Percentiles rank a stretch among this genome's conserved stretches.
Conservation (phyloP, 2,888 invertebrate genomes). For the Hoplodrina blanda region DNA sequence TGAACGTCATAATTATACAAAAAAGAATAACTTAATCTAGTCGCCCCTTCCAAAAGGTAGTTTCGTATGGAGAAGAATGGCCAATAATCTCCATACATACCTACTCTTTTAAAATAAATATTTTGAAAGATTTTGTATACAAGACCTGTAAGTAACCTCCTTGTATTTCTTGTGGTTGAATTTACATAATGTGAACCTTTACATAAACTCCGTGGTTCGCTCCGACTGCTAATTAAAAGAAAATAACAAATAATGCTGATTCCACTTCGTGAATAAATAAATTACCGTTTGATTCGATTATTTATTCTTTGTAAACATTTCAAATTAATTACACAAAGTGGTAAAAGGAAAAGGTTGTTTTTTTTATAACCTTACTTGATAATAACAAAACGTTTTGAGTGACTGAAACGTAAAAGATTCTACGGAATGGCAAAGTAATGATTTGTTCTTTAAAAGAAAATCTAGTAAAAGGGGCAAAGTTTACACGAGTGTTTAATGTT, state of each 20-base stretch:
- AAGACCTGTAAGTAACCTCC: too few species aligned
- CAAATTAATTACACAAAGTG: conserved; percentile 41
- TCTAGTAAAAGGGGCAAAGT: neutral
- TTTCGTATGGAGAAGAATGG: too few species aligned
- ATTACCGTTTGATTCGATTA: conserved; percentile 37
- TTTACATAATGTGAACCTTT: conserved; percentile 4
- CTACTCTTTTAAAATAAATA: too few species aligned
- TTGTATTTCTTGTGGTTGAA: neutral
- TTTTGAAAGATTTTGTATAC: too few species aligned
- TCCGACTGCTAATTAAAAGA: conserved; percentile 39
- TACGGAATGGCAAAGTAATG: neutral
- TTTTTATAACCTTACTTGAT: conserved; percentile 2
- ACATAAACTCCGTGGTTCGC: conserved; percentile 1
- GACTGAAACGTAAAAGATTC: neutral
- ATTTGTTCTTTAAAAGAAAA: neutral
- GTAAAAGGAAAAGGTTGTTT: conserved; percentile 20
- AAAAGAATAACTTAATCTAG: too few species aligned
- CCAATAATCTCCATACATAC: too few species aligned
- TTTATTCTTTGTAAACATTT: conserved; percentile 39
- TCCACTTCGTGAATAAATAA: conserved; percentile 33
- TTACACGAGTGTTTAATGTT: neutral
- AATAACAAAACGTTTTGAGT: neutral
- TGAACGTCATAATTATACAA: too few species aligned
- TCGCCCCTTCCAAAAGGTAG: too few species aligned
- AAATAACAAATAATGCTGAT: conserved; percentile 32